Evolutionary conservation across 2,113 vertebrate genomes (phyloP), one percentile per base, ranked within the genome.

Genomic region (Neotoma lepida): DNA sequence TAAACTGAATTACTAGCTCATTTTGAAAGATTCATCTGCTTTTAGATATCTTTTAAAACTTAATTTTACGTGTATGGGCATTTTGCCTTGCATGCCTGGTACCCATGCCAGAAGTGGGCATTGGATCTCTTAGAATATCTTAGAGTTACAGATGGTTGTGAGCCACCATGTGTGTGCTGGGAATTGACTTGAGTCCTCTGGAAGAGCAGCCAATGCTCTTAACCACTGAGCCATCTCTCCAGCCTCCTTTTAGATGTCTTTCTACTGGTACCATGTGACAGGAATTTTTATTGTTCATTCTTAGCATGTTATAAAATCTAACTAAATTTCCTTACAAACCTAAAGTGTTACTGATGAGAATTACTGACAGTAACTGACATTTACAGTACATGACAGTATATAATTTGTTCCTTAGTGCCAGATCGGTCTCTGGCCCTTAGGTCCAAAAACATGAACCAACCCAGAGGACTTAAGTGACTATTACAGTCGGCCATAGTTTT

Each of bases 1-100:
- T 22, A 91, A 92, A 87, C 64, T 94, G 78, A 95, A 93, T 85
- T 76, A 78, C 49, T 91, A 84, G 51, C 84, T 94, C 46, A 81
- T 89, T 46, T 93, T 22, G 12, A 93, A 96, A 97, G 26, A 64
- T 56, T n/a, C 5, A 78, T 81, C 76, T 86, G 9, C 46, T 92
- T 95, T 90, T 92, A 93, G 68, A 35, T 70, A 51, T 15, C n/a
- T 61, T 82, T 41, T 82, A 41, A 82, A 82, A 56, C 58, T 41
- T 80, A 56, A 80, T 61, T 80, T 46, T 39, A 82, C 41, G 13
- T 82, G 13, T 41, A 82, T 61, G 35, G 12, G 54, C 14, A 1
- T 41, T 82, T 61, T 58, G 13, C 80, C 80, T 82, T 61, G n/a
- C 13, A 26, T 82, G 56, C 13, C n/a, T 82, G 24, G n/a, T 41